These are phyloP conservation scores for Heterochromis multidens DNA, from an alignment of 2,113 vertebrate genomes.

Conservation along the genomic window DNA sequence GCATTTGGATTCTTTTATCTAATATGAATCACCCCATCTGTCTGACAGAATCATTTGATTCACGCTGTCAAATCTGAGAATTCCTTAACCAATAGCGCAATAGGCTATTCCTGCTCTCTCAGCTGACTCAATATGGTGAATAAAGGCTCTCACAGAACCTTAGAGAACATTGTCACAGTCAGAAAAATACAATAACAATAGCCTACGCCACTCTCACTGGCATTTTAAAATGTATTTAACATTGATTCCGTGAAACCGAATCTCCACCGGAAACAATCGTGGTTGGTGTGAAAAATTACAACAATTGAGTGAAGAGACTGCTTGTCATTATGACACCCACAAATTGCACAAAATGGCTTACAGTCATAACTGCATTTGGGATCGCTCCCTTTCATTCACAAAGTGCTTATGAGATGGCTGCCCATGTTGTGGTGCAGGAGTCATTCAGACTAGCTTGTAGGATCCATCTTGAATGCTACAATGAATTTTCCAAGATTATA, in stretches of 20 bases:
- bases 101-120: neutral
- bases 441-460: neutral
- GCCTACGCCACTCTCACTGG: neutral
- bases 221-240: slow-evolving; percentile 1
- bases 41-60: slow-evolving; percentile 31
- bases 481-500: neutral
- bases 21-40: slow-evolving; percentile 45
- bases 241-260: neutral
- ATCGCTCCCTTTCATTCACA: slow-evolving; percentile 23
- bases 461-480: neutral
- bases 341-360: slow-evolving; percentile 24
- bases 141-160: slow-evolving; percentile 13
- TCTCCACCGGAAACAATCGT: slow-evolving; percentile 3
- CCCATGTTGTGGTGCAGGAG: neutral
- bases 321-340: neutral
- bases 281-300: neutral
- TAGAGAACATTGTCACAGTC: slow-evolving; percentile 10
- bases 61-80: slow-evolving; percentile 12
- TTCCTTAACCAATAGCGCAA: slow-evolving; percentile 19
- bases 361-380: slow-evolving; percentile 8
- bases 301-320: neutral
- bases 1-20: slow-evolving; percentile 36
- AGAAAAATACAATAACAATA: neutral
- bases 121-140: slow-evolving; percentile 2
- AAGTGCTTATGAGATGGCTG: slow-evolving; percentile 8